A percentile compares a stretch with the other conserved stretches of the same genome.
Conservation (phyloP, 2,888 invertebrate species). For the Periphyllus acericola region DNA sequence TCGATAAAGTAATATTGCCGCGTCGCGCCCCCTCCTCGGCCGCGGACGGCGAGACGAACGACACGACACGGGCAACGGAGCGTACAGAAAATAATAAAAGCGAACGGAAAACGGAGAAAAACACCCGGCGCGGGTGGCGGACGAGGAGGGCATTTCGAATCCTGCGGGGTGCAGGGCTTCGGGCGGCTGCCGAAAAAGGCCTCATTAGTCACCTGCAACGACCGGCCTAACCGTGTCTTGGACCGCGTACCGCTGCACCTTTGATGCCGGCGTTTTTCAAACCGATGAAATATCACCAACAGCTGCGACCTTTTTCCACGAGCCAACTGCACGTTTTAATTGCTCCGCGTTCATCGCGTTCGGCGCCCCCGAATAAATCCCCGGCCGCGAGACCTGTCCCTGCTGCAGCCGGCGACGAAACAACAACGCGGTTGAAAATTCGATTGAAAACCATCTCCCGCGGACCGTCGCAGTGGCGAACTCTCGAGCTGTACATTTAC, state of each 20-base stretch:
- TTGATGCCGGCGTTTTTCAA: constrained; percentile 20
- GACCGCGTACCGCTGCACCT: not conserved
- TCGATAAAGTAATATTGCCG: too few relatives aligned
- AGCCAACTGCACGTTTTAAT: constrained; percentile 46
- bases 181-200: not conserved
- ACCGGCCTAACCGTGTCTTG: too few relatives aligned
- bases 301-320: constrained; percentile 39
- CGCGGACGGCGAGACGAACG: too few relatives aligned
- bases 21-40: too few relatives aligned
- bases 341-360: not conserved
- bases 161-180: not conserved
- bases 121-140: not conserved
- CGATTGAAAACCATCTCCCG: too few relatives aligned
- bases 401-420: not conserved
- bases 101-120: not conserved
- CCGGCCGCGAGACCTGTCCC: too few relatives aligned
- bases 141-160: not conserved
- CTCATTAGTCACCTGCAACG: constrained; percentile 50
- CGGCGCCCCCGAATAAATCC: too few relatives aligned
- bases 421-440: too few relatives aligned
- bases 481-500: too few relatives aligned
- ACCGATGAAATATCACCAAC: constrained; percentile 52
- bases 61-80: too few relatives aligned
- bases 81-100: not conserved
- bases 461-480: too few relatives aligned